phyloP scores from a whole-genome alignment of 2,888 invertebrate genomes.

The Lagria hirta region DNA sequence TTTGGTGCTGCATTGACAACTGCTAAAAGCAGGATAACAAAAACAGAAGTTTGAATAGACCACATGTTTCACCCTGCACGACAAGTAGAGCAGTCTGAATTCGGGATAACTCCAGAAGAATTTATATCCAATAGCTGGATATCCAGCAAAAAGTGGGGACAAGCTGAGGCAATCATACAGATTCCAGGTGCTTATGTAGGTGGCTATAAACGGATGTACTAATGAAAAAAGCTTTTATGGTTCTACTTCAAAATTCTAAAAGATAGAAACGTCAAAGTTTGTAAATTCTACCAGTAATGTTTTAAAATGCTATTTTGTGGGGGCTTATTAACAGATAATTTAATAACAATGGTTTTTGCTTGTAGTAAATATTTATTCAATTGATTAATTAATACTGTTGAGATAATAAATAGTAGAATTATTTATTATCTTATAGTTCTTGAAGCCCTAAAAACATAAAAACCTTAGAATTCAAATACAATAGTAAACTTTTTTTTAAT shows the following conservation, averaged over 20 bases:
- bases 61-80: conserved; percentile 9
- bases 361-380: too few relatives aligned
- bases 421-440: too few relatives aligned
- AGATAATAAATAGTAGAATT: too few relatives aligned
- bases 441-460: too few relatives aligned
- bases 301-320: too few relatives aligned
- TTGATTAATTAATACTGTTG: too few relatives aligned
- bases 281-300: too few relatives aligned
- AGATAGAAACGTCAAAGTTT: too few relatives aligned
- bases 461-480: too few relatives aligned
- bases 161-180: conserved; percentile 5
- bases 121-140: conserved; percentile 16
- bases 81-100: conserved; percentile 6
- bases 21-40: conserved; percentile 9
- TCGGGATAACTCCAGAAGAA: conserved; percentile 9
- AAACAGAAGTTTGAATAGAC: conserved; percentile 3
- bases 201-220: conserved; percentile 14
- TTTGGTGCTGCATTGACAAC: conserved; percentile 19
- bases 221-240: conserved; percentile 26
- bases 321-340: too few relatives aligned
- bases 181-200: conserved; percentile 13
- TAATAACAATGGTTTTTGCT: too few relatives aligned
- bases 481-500: too few relatives aligned
- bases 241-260: not conserved
- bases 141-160: conserved; percentile 7